Evolutionary conservation across 92 coral and sea anemone genomes (phyloP).

Genomic region (Umimayanthus chanpuru): DNA sequence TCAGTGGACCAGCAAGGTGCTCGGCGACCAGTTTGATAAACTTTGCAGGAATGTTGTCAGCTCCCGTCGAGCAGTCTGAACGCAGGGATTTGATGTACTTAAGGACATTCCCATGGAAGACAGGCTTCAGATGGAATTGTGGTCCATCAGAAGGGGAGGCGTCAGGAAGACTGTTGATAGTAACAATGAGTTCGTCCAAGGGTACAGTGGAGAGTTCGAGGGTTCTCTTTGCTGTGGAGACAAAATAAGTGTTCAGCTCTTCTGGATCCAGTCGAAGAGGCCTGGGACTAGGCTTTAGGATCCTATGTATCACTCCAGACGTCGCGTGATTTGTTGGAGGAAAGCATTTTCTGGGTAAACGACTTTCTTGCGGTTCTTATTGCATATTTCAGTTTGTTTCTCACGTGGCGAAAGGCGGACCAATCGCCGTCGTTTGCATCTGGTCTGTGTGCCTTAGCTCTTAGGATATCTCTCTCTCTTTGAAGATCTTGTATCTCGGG

Average conservation of each 20-base stretch:
- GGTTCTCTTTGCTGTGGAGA: too few relatives aligned
- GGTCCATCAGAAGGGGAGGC: neutral
- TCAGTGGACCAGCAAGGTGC: too few relatives aligned
- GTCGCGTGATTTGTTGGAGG: too few relatives aligned
- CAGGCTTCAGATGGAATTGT: neutral
- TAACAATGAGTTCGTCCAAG: conserved; percentile 13
- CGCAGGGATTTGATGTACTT: too few relatives aligned
- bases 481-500: conserved; percentile 19
- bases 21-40: too few relatives aligned
- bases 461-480: conserved; percentile 38
- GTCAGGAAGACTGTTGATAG: conserved; percentile 33
- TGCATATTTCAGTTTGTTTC: conserved; percentile 30
- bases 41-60: too few relatives aligned
- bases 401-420: neutral
- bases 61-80: too few relatives aligned
- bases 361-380: conserved; percentile 33
- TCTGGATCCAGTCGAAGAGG: too few relatives aligned
- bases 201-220: neutral
- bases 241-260: too few relatives aligned
- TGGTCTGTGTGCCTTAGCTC: conserved; percentile 49
- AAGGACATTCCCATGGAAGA: too few relatives aligned
- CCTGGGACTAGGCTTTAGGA: too few relatives aligned
- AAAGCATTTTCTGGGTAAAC: conserved; percentile 37
- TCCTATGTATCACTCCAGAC: too few relatives aligned
- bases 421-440: conserved; percentile 14